Evolutionary conservation across 2,113 vertebrate species (phyloP).

Genomic region (Lasiurus borealis): DNA sequence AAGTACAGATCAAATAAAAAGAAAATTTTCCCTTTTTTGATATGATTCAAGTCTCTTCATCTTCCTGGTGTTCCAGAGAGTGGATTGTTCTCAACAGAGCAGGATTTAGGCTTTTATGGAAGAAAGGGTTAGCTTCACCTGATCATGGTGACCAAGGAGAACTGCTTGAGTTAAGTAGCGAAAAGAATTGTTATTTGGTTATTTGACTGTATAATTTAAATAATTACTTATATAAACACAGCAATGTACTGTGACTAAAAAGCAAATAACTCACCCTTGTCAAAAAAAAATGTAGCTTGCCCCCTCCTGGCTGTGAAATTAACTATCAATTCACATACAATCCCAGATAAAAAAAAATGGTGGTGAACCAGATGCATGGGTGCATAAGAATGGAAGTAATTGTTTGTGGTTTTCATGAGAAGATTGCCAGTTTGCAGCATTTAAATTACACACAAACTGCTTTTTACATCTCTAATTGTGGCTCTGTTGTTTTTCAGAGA

Average conservation of each 20-base stretch:
- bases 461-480: slow-evolving; percentile 86
- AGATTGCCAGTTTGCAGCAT: slow-evolving; percentile 82
- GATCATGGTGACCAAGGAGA: neutral
- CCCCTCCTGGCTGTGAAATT: slow-evolving; percentile 73
- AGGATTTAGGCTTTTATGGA: neutral
- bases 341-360: slow-evolving; percentile 71
- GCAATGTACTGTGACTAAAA: slow-evolving; percentile 60
- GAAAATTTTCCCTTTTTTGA: neutral
- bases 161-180: slow-evolving; percentile 39
- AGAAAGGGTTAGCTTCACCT: neutral
- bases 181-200: slow-evolving; percentile 50
- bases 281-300: slow-evolving; percentile 68
- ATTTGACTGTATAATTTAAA: slow-evolving; percentile 71
- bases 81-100: neutral
- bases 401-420: slow-evolving; percentile 84
- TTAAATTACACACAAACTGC: slow-evolving; percentile 83
- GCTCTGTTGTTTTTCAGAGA: slow-evolving; percentile 83
- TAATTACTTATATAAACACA: slow-evolving; percentile 54
- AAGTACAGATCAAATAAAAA: slow-evolving; percentile 25
- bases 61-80: neutral
- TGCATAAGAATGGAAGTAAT: slow-evolving; percentile 79
- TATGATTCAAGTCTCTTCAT: slow-evolving; percentile 1
- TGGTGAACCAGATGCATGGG: slow-evolving; percentile 73
- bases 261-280: slow-evolving; percentile 76
- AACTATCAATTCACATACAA: slow-evolving; percentile 77